These are phyloP conservation scores for Tympanuchus pallidicinctus DNA, from an alignment of 2,113 vertebrate species.

Conservation along the genomic window DNA sequence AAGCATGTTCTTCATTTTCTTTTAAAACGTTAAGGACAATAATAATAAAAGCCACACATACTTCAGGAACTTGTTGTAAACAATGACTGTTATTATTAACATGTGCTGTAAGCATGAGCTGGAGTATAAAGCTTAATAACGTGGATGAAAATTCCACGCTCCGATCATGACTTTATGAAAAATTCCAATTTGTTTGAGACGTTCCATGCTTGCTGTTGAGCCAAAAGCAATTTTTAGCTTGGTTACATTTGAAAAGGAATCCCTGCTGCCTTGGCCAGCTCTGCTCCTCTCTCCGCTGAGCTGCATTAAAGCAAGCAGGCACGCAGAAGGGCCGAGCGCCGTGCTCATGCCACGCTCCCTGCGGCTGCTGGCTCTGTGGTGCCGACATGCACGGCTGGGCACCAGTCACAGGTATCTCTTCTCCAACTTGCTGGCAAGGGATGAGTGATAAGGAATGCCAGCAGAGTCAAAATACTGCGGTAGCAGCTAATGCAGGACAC, in stretches of 20 bases:
- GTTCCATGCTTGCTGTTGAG: background rate
- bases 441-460: background rate
- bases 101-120: background rate
- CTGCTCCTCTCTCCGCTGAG: background rate
- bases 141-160: background rate
- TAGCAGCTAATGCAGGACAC: background rate
- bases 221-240: conserved; percentile 67
- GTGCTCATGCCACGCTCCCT: background rate
- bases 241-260: conserved; percentile 62
- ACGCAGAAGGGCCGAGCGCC: background rate
- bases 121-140: background rate
- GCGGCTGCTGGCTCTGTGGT: background rate
- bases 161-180: fast-evolving
- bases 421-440: background rate
- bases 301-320: conserved; percentile 43
- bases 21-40: conserved; percentile 4
- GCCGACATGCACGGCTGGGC: background rate
- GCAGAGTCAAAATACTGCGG: background rate
- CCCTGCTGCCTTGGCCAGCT: background rate
- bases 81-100: background rate
- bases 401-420: background rate
- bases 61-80: background rate
- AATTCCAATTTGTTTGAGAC: background rate
- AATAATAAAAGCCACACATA: conserved; percentile 5
- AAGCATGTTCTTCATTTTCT: background rate